Evolutionary conservation across 1,140 invertebrate genomes (phyloP).

Genomic region (Drosophila arizonae): DNA sequence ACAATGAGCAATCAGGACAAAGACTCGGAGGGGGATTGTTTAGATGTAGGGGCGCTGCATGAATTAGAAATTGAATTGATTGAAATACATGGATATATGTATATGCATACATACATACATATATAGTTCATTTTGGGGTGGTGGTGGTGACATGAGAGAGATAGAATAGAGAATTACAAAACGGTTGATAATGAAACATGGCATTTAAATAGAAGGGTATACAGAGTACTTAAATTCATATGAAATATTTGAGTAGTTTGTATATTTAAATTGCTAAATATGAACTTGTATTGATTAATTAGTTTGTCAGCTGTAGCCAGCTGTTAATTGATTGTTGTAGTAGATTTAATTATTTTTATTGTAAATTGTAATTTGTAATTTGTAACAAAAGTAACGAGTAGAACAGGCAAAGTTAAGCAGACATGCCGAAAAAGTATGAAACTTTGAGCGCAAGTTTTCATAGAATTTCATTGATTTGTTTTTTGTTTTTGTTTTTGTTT

Average conservation of each 20-base stretch:
- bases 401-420: slow-evolving; percentile 79
- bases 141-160: slow-evolving; percentile 42
- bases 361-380: slow-evolving; percentile 16
- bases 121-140: slow-evolving; percentile 7
- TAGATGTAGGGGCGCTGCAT: slow-evolving; percentile 51
- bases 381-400: slow-evolving; percentile 72
- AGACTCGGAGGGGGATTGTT: slow-evolving; percentile 33
- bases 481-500: too few relatives aligned
- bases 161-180: slow-evolving; percentile 47
- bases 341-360: slow-evolving; percentile 9
- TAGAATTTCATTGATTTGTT: slow-evolving; percentile 39
- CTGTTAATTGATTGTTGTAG: slow-evolving; percentile 45
- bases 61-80: slow-evolving; percentile 52
- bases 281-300: slow-evolving; percentile 42
- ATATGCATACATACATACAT: slow-evolving; percentile 1
- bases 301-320: slow-evolving; percentile 50
- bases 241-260: slow-evolving; percentile 56
- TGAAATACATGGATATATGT: slow-evolving; percentile 7
- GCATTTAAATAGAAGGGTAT: slow-evolving; percentile 44
- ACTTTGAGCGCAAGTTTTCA: slow-evolving; percentile 71
- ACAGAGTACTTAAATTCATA: slow-evolving; percentile 56
- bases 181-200: slow-evolving; percentile 52
- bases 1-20: slow-evolving; percentile 48
- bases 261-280: slow-evolving; percentile 65
- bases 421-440: slow-evolving; percentile 75